Evolutionary conservation across 2,888 invertebrate species (phyloP), one percentile per base, ranked within the genome.

Genomic region (Rhamphomyia laevipes): DNA sequence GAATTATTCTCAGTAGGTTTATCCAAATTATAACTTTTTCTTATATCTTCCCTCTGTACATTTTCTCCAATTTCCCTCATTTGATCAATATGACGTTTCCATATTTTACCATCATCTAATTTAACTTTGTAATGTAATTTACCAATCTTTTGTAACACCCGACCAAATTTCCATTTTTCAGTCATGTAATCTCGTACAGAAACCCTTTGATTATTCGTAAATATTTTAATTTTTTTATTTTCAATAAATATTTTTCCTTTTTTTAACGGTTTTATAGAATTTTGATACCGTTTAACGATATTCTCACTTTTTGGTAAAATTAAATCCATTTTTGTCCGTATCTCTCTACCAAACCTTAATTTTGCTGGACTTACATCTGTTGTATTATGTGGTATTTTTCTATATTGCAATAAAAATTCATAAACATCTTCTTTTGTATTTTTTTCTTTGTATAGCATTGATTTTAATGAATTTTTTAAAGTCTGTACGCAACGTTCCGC

Each of bases 401-500:
- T 49, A 49, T 51, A 42, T 45, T 51, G 38, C 51, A 52, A 38
- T 48, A 46, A 45, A 51, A 51, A 45, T 23, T 33, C n/a, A 38
- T 46, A 38, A 17, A 46, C 21, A 21, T 46, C 18, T 43, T 23
- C 27, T n/a, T 7, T 21, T 7, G 16, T 23, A n/a, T 7, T 18
- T 15, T 43, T 27, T 2, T 21, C 48, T 38, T 43, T 23, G 6
- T 21, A 33, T 41, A 40, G n/a, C 18, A 49, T 9, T 13, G 51
- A 46, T 23, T 21, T 18, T n/a, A 57, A 48, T 10, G 51, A 30
- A 21, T 52, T 48, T 48, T 57, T 57, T 12, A 57, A 51, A 6
- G 55, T 56, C 38, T 57, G 52, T 2, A 56, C 55, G 43, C 55
- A 57, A 23, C 52, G 49, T 38, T 57, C 56, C 0, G 55, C 58